phyloP scores from a whole-genome alignment of 2,888 invertebrate species.

The Argyresthia goedartella region DNA sequence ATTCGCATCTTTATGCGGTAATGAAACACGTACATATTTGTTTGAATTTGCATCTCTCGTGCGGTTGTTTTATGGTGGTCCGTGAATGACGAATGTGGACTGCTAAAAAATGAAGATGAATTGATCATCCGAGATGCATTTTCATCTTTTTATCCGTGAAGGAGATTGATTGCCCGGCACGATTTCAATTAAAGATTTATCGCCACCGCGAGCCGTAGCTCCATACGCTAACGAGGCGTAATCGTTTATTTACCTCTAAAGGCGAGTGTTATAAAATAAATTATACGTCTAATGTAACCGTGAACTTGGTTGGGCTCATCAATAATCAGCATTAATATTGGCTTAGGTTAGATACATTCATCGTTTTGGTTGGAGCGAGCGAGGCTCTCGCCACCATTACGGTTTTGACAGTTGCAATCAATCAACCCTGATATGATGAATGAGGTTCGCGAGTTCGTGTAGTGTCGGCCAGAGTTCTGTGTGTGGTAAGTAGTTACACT shows the following conservation, averaged over 20 bases:
- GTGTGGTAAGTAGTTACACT: constrained; percentile 35
- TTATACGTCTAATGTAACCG: constrained; percentile 53
- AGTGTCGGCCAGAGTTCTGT: constrained; percentile 19
- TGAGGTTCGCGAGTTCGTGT: constrained; percentile 47
- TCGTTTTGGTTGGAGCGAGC: constrained; percentile 40
- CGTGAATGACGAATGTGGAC: too few species aligned
- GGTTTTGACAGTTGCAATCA: constrained; percentile 68
- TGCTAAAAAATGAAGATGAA: too few species aligned
- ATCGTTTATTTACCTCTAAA: constrained; percentile 35
- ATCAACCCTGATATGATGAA: constrained; percentile 67
- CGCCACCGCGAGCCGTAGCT: constrained; percentile 23
- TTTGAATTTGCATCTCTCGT: too few species aligned
- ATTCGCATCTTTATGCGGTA: too few species aligned
- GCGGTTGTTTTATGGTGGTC: too few species aligned
- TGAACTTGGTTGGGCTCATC: constrained; percentile 54
- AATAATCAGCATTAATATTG: constrained; percentile 59
- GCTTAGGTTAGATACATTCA: constrained; percentile 46
- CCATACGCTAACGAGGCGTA: constrained; percentile 27
- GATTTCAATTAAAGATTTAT: constrained; percentile 55
- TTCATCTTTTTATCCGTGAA: constrained; percentile 22
- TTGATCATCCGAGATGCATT: not conserved
- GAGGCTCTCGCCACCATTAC: constrained; percentile 61
- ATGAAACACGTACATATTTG: too few species aligned
- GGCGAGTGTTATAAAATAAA: constrained; percentile 44
- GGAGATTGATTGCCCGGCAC: constrained; percentile 37